Conservation (phyloP, 2,113 vertebrate genomes). For the Nerophis lumbriciformis region DNA sequence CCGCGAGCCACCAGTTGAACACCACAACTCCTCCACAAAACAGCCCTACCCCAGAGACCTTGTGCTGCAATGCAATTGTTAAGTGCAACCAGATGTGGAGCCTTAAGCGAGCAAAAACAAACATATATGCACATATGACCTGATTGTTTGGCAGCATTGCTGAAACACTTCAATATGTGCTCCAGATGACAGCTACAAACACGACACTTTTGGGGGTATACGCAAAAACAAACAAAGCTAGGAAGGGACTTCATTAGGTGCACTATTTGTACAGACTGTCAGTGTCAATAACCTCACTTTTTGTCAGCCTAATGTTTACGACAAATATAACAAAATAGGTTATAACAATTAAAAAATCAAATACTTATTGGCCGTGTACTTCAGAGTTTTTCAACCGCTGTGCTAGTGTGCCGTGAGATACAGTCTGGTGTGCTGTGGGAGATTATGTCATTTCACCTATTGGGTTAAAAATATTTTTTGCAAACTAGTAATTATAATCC, state of each 20-base stretch:
- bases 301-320: neutral
- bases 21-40: neutral
- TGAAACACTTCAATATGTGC: neutral
- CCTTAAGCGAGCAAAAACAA: neutral
- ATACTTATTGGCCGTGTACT: no score
- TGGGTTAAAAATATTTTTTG: no score
- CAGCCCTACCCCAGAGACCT: neutral
- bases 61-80: neutral
- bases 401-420: no score
- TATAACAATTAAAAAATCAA: no score
- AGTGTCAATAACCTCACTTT: neutral
- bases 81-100: constrained; percentile 1
- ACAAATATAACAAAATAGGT: no score
- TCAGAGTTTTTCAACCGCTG: no score
- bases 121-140: neutral
- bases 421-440: no score
- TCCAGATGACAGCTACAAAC: neutral
- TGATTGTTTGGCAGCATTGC: no score
- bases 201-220: neutral
- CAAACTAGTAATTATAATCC: no score
- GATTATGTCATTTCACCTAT: no score
- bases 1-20: neutral
- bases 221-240: neutral
- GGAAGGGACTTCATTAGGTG: neutral
- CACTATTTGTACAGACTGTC: neutral